phyloP scores from a whole-genome alignment of 2,797 vertebrate genomes.

The Harpagifer antarcticus region DNA sequence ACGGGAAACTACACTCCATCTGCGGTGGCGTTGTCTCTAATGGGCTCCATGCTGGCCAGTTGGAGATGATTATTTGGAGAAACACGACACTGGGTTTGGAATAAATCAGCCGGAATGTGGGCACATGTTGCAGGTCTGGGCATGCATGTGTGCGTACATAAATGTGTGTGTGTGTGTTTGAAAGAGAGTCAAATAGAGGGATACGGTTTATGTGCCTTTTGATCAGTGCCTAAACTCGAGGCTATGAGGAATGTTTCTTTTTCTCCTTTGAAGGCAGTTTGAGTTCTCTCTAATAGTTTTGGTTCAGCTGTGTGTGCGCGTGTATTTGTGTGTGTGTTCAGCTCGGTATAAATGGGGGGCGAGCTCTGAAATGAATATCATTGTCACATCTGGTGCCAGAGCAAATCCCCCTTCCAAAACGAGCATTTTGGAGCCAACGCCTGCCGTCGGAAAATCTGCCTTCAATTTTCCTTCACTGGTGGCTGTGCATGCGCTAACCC shows the following conservation, averaged over 20 bases:
- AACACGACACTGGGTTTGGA: conserved; percentile 54
- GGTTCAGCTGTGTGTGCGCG: conserved; percentile 57
- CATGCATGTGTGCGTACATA: conserved; percentile 9
- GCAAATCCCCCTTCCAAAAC: conserved; percentile 81
- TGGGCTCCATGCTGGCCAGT: conserved; percentile 37
- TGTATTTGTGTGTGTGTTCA: conserved; percentile 35
- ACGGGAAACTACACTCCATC: conserved; percentile 23
- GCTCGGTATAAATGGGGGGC: conserved; percentile 63
- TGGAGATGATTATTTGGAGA: conserved; percentile 58
- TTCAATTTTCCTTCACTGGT: conserved; percentile 79
- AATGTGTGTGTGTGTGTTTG: conserved; percentile 5
- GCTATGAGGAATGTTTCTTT: conserved; percentile 66
- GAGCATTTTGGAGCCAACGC: conserved; percentile 76
- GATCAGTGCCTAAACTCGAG: conserved; percentile 68
- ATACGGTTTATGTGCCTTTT: conserved; percentile 55
- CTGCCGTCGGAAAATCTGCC: conserved; percentile 80
- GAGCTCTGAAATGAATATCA: conserved; percentile 80
- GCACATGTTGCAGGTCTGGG: conserved; percentile 40
- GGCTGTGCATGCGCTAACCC: conserved; percentile 42
- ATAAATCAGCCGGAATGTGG: conserved; percentile 41
- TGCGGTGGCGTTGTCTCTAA: conserved; percentile 30
- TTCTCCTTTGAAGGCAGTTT: conserved; percentile 75
- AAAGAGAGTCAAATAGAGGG: conserved; percentile 7
- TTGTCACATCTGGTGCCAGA: conserved; percentile 84
- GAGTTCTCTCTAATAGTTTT: conserved; percentile 75